Percentiles rank a stretch among this genome's conserved stretches.
Conservation (phyloP, 2,113 vertebrate genomes). For the Dinomys branickii region DNA sequence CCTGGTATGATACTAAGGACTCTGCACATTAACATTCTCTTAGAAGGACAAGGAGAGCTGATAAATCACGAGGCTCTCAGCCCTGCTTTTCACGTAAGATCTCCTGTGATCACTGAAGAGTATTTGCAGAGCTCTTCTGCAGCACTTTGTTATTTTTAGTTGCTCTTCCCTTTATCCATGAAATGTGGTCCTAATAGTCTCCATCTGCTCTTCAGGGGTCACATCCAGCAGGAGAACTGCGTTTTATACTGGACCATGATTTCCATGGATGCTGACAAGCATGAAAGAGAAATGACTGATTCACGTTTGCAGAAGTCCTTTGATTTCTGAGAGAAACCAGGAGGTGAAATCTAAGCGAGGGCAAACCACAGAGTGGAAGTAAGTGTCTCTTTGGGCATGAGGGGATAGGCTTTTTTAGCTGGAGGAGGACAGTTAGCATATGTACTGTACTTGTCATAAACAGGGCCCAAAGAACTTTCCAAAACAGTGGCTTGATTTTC, state of each 20-base stretch:
- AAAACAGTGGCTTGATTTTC: background rate
- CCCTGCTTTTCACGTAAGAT: background rate
- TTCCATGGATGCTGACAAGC: background rate
- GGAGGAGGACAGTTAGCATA: background rate
- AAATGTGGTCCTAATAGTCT: background rate
- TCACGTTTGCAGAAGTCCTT: background rate
- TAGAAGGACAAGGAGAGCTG: background rate
- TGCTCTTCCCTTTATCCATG: background rate
- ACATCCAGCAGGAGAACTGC: background rate
- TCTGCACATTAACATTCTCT: background rate
- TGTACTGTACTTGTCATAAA: background rate
- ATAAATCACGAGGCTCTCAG: background rate
- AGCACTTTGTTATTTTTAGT: background rate
- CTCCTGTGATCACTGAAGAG: background rate
- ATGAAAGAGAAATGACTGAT: constrained; percentile 2
- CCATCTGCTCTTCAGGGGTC: background rate
- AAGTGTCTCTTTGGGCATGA: background rate
- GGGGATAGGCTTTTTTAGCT: background rate
- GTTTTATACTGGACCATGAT: background rate
- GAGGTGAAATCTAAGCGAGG: background rate
- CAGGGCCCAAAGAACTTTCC: background rate
- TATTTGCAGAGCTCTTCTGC: background rate
- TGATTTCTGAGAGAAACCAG: background rate
- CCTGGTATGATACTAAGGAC: background rate
- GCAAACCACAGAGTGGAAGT: background rate